Base-by-base conservation (phyloP, 1,140 invertebrate species). In the Bombus haemorrhoidalis region DNA sequence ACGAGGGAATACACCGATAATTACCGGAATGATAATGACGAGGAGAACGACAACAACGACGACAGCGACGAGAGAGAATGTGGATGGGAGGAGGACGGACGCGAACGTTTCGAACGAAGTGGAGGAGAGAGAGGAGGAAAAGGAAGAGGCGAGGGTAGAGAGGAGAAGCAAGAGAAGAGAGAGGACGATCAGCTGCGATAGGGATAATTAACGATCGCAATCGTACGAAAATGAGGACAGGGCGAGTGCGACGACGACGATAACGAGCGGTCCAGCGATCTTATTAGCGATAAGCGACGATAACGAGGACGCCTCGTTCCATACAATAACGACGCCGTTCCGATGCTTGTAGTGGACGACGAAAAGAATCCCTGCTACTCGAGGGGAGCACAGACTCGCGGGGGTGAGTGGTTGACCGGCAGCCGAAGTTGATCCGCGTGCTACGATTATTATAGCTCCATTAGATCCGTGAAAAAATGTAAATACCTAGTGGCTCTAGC, bases 121-220 rank as follows among this genome's bases (percentile, higher is more conserved):
- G 78, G 25, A 53, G 71, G 83, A 39, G 71, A 53, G 37, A 72
- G 66, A 77, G 71, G 84, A 75, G 43, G 75, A 47, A 77, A 90
- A 89, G 89, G 5, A 13, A n/a, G 32, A 25, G 15, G 68, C 12
- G 28, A 28, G 34, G 53, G n/a, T 66, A 71, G 73, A 76, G 43
- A 59, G 34, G 73, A 83, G 69, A 72, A 53, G 57, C 68, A 85
- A 32, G 69, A 53, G 39, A 64, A 88, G 81, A 53, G 69, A 69
- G 85, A 91, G 91, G 91, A 91, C 91, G 94, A 94, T 94, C 91
- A 84, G 88, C 86, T 83, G 86, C 90, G 94, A 94, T 93, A 94
- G 92, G 92, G 90, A 94, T 95, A 95, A 95, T 94, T 94, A 95
- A 95, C 92, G 94, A 94, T 94, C 89, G 91, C 92, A 93, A 94